These are phyloP conservation scores for Acanthosepion esculentum DNA, from an alignment of 2,888 invertebrate genomes.

Conservation along the genomic window DNA sequence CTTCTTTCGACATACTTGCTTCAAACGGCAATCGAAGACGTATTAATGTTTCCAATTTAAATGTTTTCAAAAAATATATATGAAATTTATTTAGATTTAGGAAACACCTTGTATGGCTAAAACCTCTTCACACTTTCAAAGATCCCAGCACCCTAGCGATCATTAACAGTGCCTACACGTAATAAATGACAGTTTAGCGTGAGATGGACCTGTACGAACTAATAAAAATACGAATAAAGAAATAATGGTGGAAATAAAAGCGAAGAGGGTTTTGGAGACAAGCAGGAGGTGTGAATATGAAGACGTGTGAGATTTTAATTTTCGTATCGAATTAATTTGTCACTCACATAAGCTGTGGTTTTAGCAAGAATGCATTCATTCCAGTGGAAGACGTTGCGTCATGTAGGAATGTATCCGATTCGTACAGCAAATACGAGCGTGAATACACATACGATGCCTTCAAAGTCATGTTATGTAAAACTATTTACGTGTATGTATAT, in stretches of 20 bases:
- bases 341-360: not conserved
- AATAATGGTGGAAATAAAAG: not conserved
- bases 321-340: not conserved
- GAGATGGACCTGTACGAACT: not conserved
- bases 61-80: not conserved
- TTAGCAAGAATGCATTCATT: not conserved
- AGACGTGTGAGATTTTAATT: conserved; percentile 9
- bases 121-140: not conserved
- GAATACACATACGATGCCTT: not conserved
- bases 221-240: not conserved
- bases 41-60: too few species aligned
- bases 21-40: too few species aligned
- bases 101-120: not conserved
- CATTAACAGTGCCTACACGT: not conserved
- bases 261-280: not conserved
- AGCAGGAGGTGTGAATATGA: not conserved
- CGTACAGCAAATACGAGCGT: not conserved
- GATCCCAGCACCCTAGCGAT: not conserved
- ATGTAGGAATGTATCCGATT: not conserved
- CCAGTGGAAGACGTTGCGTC: not conserved
- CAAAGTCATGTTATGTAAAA: too few species aligned
- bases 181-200: not conserved
- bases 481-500: too few species aligned
- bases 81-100: not conserved
- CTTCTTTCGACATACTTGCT: too few species aligned